Percentiles rank a stretch among this genome's conserved stretches.
These are phyloP conservation scores for Microhierax caerulescens DNA, from an alignment of 2,797 vertebrate species.

Conservation along the genomic window DNA sequence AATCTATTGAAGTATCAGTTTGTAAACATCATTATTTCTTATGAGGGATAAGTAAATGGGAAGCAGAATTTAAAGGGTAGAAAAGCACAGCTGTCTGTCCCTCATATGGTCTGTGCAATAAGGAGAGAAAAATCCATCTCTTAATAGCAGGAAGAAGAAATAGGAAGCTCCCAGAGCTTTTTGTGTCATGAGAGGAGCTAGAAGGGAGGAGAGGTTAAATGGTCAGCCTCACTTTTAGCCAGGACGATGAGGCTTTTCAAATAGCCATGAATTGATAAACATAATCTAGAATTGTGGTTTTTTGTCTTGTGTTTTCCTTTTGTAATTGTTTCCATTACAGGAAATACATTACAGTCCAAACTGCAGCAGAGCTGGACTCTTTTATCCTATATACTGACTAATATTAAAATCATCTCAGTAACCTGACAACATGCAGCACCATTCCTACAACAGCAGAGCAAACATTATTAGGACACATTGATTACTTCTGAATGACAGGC, in stretches of 20 bases:
- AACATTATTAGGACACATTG: background rate
- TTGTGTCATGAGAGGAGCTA: background rate
- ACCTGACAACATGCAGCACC: background rate
- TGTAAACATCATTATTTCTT: background rate
- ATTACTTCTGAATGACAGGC: background rate
- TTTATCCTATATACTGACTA: background rate
- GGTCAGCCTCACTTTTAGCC: background rate
- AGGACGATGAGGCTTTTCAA: background rate
- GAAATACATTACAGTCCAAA: background rate
- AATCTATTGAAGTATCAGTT: background rate
- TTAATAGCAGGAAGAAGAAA: background rate
- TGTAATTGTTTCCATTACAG: background rate
- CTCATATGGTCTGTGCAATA: background rate
- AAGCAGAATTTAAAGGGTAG: background rate
- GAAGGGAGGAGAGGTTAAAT: background rate
- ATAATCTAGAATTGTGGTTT: background rate
- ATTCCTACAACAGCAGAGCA: background rate
- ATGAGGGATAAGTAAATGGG: background rate
- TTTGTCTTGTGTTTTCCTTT: background rate
- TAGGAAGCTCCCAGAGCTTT: background rate
- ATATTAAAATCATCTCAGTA: background rate
- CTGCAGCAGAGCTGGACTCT: background rate
- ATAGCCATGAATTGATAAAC: background rate
- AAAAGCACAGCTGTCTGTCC: background rate
- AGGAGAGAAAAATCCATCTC: background rate